A percentile compares a stretch with the other conserved stretches of the same genome.
phyloP scores from a whole-genome alignment of 2,888 invertebrate genomes.

The Protonemura montana region DNA sequence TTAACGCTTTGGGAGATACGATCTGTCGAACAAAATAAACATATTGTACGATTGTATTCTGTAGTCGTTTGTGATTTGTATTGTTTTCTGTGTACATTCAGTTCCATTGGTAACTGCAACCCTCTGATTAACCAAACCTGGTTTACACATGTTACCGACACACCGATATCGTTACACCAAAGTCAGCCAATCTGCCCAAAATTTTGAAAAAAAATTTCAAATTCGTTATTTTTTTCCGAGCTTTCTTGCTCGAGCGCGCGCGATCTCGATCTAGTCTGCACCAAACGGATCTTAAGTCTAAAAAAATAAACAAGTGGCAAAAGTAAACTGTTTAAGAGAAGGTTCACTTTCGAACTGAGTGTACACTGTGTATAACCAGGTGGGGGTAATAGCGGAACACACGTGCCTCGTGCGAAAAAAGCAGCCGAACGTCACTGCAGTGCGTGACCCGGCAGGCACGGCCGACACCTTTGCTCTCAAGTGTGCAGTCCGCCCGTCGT shows the following conservation, averaged over 20 bases:
- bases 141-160: constrained; percentile 49
- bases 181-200: neutral
- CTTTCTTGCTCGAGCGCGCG: too few relatives aligned
- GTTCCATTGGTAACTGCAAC: constrained; percentile 49
- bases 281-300: too few relatives aligned
- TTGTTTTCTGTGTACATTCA: constrained; percentile 51
- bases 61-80: constrained; percentile 50
- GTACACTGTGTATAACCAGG: constrained; percentile 51
- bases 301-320: too few relatives aligned
- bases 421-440: constrained; percentile 69
- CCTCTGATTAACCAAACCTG: constrained; percentile 49
- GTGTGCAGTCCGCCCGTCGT: constrained; percentile 55
- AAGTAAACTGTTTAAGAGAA: neutral
- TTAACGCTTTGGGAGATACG: constrained; percentile 42
- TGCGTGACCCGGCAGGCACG: constrained; percentile 73
- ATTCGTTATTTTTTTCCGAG: neutral
- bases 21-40: constrained; percentile 39
- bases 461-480: constrained; percentile 60
- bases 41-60: constrained; percentile 46
- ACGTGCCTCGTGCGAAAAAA: constrained; percentile 60
- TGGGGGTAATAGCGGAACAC: constrained; percentile 55
- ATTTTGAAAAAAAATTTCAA: neutral
- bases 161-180: neutral
- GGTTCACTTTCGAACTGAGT: constrained; percentile 48
- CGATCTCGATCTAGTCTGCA: too few relatives aligned